These are phyloP conservation scores for Macrophya alboannulata DNA, from an alignment of 2,888 invertebrate genomes.

Conservation along the genomic window DNA sequence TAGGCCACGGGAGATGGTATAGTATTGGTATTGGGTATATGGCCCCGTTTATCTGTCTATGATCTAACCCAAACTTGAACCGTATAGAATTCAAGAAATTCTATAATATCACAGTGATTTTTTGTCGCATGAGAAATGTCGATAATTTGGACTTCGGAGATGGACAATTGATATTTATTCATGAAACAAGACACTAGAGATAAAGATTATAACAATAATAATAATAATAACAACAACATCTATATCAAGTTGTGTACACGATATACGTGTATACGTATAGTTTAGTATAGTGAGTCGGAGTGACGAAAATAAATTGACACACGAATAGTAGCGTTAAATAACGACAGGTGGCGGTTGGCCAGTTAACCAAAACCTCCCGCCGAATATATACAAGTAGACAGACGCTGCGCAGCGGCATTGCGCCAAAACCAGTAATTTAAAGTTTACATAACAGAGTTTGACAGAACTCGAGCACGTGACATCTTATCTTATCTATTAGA, in stretches of 20 bases:
- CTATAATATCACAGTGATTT: background rate
- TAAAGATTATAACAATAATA: too few species aligned
- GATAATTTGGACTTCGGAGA: background rate
- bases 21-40: background rate
- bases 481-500: constrained; percentile 71
- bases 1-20: constrained; percentile 1
- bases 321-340: constrained; percentile 8
- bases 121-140: background rate
- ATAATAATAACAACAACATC: background rate
- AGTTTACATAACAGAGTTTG: constrained; percentile 79
- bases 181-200: background rate
- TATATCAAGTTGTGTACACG: background rate
- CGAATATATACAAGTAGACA: background rate
- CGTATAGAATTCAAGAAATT: background rate
- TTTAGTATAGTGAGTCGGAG: background rate
- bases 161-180: constrained; percentile 4
- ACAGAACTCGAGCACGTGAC: constrained; percentile 77
- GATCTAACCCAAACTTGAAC: background rate
- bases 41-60: background rate
- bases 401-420: background rate
- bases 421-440: constrained; percentile 57
- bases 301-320: constrained; percentile 8
- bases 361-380: background rate
- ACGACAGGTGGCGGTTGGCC: constrained; percentile 44
- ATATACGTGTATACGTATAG: background rate